These are phyloP conservation scores for Tholera decimalis DNA, from an alignment of 2,888 invertebrate species.

Conservation along the genomic window DNA sequence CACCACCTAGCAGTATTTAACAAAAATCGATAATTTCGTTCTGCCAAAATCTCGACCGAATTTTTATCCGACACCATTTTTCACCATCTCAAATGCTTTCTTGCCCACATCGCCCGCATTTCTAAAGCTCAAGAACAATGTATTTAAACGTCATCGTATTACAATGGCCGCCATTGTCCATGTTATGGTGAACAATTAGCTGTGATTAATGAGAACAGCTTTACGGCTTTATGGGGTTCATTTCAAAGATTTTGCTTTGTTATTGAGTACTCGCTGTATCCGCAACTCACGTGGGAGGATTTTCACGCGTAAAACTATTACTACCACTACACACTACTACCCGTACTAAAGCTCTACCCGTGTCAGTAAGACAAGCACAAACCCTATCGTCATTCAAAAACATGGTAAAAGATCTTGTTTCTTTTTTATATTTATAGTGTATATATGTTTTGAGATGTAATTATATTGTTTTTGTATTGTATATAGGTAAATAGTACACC, in stretches of 20 bases:
- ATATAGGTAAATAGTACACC: too few species aligned
- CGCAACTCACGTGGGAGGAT: too few species aligned
- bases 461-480: too few species aligned
- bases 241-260: constrained; percentile 8
- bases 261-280: not conserved
- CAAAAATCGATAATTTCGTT: not conserved
- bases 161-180: constrained; percentile 43
- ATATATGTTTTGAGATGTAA: too few species aligned
- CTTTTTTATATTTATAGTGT: too few species aligned
- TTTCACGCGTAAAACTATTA: not conserved
- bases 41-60: not conserved
- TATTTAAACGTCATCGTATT: constrained; percentile 48
- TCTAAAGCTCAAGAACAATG: constrained; percentile 59
- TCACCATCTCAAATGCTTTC: constrained; percentile 17
- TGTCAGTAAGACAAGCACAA: too few species aligned
- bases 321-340: too few species aligned
- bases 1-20: too few species aligned
- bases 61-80: not conserved
- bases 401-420: too few species aligned
- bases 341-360: too few species aligned
- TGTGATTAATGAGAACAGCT: constrained; percentile 62
- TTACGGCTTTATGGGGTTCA: constrained; percentile 36
- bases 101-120: constrained; percentile 8
- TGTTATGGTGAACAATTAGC: constrained; percentile 53
- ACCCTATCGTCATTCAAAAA: too few species aligned